Percentiles rank a stretch among this genome's conserved stretches.
phyloP scores from a whole-genome alignment of 2,888 invertebrate species.

The Phasia obesa region DNA sequence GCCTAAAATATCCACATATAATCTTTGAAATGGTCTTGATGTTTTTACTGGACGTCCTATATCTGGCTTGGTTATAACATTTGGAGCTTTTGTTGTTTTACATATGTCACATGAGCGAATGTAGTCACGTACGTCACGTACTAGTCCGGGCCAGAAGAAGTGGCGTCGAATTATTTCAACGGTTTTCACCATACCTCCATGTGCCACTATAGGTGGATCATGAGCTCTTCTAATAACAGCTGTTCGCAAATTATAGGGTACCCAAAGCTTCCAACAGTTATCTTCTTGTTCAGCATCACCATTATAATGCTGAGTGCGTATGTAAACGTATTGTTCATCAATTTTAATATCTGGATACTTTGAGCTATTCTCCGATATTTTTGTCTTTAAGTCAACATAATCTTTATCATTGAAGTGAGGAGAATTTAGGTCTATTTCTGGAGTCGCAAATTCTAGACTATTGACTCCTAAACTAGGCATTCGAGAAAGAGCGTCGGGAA shows the following conservation, averaged over 20 bases:
- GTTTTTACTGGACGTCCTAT: not conserved
- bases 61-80: not conserved
- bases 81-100: not conserved
- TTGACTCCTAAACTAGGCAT: too few relatives aligned
- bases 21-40: not conserved
- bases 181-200: slow-evolving; percentile 36
- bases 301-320: not conserved
- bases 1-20: slow-evolving; percentile 19
- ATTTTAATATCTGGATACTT: slow-evolving; percentile 28
- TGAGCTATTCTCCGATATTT: not conserved
- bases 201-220: not conserved
- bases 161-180: slow-evolving; percentile 24
- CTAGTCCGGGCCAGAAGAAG: too few relatives aligned
- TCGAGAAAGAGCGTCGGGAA: too few relatives aligned
- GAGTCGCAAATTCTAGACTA: too few relatives aligned
- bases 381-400: not conserved
- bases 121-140: slow-evolving; percentile 6
- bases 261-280: too few relatives aligned
- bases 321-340: slow-evolving; percentile 13
- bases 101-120: slow-evolving; percentile 5
- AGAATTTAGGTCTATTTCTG: too few relatives aligned
- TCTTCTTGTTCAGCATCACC: slow-evolving; percentile 3
- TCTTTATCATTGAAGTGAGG: too few relatives aligned
- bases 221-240: not conserved
- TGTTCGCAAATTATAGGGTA: not conserved